phyloP scores from a whole-genome alignment of 2,888 invertebrate genomes.

The Sthenelais limicola region DNA sequence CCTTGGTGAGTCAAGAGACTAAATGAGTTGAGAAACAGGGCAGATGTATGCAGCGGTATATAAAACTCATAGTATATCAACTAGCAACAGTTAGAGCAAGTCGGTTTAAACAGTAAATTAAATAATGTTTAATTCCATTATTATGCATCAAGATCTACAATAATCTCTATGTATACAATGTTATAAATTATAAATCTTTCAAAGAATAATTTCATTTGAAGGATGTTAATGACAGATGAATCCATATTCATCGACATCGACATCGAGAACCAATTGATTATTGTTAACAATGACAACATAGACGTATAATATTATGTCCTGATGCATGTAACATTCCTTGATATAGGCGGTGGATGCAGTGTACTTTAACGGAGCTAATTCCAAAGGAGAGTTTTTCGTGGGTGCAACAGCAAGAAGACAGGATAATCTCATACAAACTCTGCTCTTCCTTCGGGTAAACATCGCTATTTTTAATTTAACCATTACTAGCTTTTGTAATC shows the following conservation, averaged over 20 bases:
- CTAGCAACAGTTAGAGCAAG: background rate
- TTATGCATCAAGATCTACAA: too few species aligned
- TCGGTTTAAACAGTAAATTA: background rate
- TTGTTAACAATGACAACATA: too few species aligned
- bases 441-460: constrained; percentile 77
- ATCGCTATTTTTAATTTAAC: too few species aligned
- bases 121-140: too few species aligned
- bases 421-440: constrained; percentile 79
- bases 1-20: constrained; percentile 53
- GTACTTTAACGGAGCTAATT: constrained; percentile 81
- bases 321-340: background rate
- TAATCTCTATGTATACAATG: too few species aligned
- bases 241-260: too few species aligned
- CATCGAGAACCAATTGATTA: background rate
- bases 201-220: too few species aligned
- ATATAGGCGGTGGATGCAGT: constrained; percentile 83
- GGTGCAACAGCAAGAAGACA: constrained; percentile 75
- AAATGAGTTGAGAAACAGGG: background rate
- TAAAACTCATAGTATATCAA: too few species aligned
- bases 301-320: background rate
- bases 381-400: constrained; percentile 79
- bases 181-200: too few species aligned
- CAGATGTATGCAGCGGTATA: too few species aligned
- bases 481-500: too few species aligned
- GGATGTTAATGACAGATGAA: too few species aligned